Percentiles rank a stretch among this genome's conserved stretches.
phyloP scores from a whole-genome alignment of 2,113 vertebrate genomes.

The cat (Felis catus) region DNA sequence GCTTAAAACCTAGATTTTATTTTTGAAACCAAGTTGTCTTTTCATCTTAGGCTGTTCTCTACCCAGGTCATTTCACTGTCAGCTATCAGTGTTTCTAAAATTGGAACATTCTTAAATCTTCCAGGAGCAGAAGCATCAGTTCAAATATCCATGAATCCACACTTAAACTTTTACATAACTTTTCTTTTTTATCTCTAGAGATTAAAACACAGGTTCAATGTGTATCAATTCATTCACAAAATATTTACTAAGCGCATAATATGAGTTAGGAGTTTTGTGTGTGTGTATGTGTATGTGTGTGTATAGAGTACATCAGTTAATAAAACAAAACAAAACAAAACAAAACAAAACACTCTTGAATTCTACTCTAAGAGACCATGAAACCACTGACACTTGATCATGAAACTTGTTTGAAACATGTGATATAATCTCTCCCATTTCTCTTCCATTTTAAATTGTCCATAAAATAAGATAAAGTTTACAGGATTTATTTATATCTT shows the following conservation, averaged over 20 bases:
- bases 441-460: not conserved
- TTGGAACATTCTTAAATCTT: conserved; percentile 4
- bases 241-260: not conserved
- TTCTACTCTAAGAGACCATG: not conserved
- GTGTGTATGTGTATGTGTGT: not conserved
- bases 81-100: conserved; percentile 35
- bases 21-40: conserved; percentile 33
- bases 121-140: not conserved
- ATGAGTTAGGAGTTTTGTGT: not conserved
- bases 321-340: not conserved
- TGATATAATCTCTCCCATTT: not conserved
- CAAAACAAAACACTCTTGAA: not conserved
- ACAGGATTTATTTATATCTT: not conserved
- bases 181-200: not conserved
- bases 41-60: not conserved
- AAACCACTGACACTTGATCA: not conserved
- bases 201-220: not conserved
- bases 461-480: not conserved
- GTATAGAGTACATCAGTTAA: not conserved
- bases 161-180: not conserved
- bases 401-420: not conserved
- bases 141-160: not conserved
- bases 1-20: conserved; percentile 2
- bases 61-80: not conserved
- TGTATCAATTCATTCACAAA: not conserved